Base-by-base conservation (phyloP, 1,140 invertebrate genomes). In the Cherax quadricarinatus region DNA sequence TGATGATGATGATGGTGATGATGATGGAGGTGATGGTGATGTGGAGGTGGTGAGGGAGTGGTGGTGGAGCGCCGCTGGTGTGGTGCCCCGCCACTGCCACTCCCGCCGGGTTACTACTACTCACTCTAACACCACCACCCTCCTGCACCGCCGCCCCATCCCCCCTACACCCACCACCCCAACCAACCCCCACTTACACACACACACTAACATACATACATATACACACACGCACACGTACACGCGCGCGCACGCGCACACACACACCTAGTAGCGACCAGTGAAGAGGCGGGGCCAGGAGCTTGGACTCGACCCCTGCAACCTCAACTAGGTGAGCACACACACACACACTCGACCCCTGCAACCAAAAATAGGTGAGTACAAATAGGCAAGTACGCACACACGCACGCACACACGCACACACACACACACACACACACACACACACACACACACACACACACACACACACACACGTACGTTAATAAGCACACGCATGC, bases 71-170 rank as follows among this genome's bases (percentile, higher is more conserved):
- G 73, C 70, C 49, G 86, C 86, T n/a, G 6, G 41, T 60, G 51
- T 83, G 81, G 51, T 83, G 81, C 81, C 81, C 81, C 86, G 86
- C 86, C 86, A 88, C 86, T 88, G 86, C 86, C 86, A 88, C 86
- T 88, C 86, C 86, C 86, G 86, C 75, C 86, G 86, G 86, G 86
- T 88, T 80, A 88, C 86, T 88, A 88, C 86, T 88, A 88, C 86
- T 53, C 86, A 88, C 86, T 48, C 60, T 62, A 60, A 49, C 86
- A 88, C 62, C 75, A 88, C 73, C 73, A 80, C 53, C 86, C 86
- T 80, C 41, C 86, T 60, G 53, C 86, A 51, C 86, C 86, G 51
- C 75, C 62, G 30, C 66, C 51, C 86, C 48, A 48, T 62, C 70
- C 73, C 86, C 70, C 73, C 70, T 57, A 73, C 70, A n/a, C 86